Percentiles rank a stretch among this genome's conserved stretches.
These are phyloP conservation scores for Drosophila bifasciata DNA, from an alignment of 1,140 invertebrate genomes.

Conservation along the genomic window DNA sequence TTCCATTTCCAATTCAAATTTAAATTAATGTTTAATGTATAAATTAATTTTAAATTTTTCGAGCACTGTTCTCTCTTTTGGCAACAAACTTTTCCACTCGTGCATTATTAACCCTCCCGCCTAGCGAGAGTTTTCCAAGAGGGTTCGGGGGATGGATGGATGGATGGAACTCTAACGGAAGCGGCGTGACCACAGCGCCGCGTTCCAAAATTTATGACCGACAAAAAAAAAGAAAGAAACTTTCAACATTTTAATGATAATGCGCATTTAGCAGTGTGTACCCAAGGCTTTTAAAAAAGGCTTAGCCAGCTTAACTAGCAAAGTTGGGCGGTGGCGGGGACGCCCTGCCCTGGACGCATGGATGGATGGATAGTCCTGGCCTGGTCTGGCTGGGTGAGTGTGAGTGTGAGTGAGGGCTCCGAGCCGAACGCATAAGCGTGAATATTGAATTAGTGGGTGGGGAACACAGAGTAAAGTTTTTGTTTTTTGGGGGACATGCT, in stretches of 20 bases:
- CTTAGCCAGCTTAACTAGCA: conserved; percentile 81
- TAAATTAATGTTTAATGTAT: conserved; percentile 63
- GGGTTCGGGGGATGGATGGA: neutral
- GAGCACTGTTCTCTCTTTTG: conserved; percentile 44
- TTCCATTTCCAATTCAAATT: conserved; percentile 34
- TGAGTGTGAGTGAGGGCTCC: conserved; percentile 1
- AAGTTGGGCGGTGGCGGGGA: conserved; percentile 59
- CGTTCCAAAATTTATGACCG: conserved; percentile 72
- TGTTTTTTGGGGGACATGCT: conserved; percentile 34
- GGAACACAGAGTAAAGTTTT: conserved; percentile 24
- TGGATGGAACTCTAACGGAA: conserved; percentile 54
- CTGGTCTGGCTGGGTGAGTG: neutral
- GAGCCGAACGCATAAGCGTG: conserved; percentile 66
- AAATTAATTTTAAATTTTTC: conserved; percentile 58
- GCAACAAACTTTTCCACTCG: conserved; percentile 53
- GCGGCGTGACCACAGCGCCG: conserved; percentile 41
- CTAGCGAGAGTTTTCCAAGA: conserved; percentile 38
- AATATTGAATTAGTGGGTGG: conserved; percentile 70
- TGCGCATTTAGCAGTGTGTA: conserved; percentile 81
- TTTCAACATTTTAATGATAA: conserved; percentile 82
- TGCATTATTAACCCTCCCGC: conserved; percentile 67
- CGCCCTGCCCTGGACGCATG: neutral
- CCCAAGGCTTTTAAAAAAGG: conserved; percentile 80
- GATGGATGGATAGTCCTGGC: conserved; percentile 10
- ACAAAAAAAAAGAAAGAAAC: conserved; percentile 61